Percentiles rank a stretch among this genome's conserved stretches.
phyloP scores from a whole-genome alignment of 2,113 vertebrate genomes.

The Ciconia maguari region DNA sequence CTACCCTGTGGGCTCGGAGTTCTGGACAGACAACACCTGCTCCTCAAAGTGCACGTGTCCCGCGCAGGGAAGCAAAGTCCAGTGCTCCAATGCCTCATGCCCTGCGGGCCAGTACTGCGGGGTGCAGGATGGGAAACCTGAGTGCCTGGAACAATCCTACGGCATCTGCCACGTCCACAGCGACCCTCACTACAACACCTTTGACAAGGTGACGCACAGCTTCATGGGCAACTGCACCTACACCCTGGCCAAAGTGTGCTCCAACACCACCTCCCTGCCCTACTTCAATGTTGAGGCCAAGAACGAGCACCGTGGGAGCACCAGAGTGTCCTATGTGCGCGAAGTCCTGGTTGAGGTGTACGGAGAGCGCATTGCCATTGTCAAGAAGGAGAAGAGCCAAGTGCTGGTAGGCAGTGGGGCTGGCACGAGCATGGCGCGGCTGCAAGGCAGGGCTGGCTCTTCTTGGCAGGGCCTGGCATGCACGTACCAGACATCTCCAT shows the following conservation, averaged over 20 bases:
- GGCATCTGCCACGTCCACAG: slow-evolving; percentile 76
- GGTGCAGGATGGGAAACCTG: slow-evolving; percentile 30
- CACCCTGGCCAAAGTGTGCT: slow-evolving; percentile 78
- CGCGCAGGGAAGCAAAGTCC: slow-evolving; percentile 56
- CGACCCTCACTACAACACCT: slow-evolving; percentile 77
- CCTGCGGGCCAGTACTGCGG: slow-evolving; percentile 66
- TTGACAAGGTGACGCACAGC: slow-evolving; percentile 77
- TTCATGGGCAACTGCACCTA: slow-evolving; percentile 82
- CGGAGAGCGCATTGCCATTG: slow-evolving; percentile 64
- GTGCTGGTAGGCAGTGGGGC: slow-evolving; percentile 75
- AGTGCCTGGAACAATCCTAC: neutral
- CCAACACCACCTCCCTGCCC: slow-evolving; percentile 58
- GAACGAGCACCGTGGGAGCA: slow-evolving; percentile 68
- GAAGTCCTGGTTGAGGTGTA: slow-evolving; percentile 69
- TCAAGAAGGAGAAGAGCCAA: slow-evolving; percentile 63
- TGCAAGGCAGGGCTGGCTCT: neutral
- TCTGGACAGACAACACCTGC: slow-evolving; percentile 77
- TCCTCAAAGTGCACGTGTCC: slow-evolving; percentile 75
- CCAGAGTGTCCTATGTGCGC: slow-evolving; percentile 65
- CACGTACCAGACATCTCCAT: fast-evolving
- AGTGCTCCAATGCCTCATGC: slow-evolving; percentile 70
- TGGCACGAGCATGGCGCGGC: fast-evolving
- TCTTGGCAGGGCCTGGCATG: fast-evolving
- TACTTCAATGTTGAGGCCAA: slow-evolving; percentile 80
- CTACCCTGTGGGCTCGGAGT: slow-evolving; percentile 61